These are phyloP conservation scores for Torymus auratus DNA, from an alignment of 2,888 invertebrate genomes.

Conservation along the genomic window DNA sequence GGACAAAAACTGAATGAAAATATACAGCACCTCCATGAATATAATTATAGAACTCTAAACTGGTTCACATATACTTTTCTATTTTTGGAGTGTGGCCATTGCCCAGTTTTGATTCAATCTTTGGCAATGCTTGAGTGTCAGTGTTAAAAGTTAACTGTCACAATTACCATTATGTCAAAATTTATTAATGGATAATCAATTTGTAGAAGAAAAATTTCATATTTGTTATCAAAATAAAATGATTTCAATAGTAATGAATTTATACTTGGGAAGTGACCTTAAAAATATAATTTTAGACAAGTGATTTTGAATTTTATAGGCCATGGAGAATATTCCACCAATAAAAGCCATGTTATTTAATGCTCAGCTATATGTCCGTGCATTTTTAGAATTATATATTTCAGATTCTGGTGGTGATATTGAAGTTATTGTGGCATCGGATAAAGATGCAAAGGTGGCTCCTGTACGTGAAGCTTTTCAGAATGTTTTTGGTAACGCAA, in stretches of 20 bases:
- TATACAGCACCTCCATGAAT: neutral
- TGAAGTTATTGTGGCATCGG: constrained; percentile 86
- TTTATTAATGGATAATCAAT: constrained; percentile 2
- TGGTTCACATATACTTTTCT: constrained; percentile 41
- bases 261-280: neutral
- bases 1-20: constrained; percentile 26
- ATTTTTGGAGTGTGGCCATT: constrained; percentile 45
- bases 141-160: constrained; percentile 32
- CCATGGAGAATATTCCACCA: constrained; percentile 22
- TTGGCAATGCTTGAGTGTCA: constrained; percentile 39
- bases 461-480: constrained; percentile 89
- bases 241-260: neutral
- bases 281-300: neutral
- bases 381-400: constrained; percentile 68
- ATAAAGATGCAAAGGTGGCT: constrained; percentile 86
- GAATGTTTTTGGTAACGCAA: constrained; percentile 87
- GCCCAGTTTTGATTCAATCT: constrained; percentile 47
- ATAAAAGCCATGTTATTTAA: constrained; percentile 62
- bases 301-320: neutral
- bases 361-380: constrained; percentile 61
- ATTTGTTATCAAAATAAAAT: too few species aligned
- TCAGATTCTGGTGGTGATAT: constrained; percentile 89
- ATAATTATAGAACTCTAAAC: constrained; percentile 43
- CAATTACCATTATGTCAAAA: neutral
- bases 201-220: too few species aligned